Evolutionary conservation across 2,797 vertebrate species (phyloP).

Genomic region (Eremophila alpestris): DNA sequence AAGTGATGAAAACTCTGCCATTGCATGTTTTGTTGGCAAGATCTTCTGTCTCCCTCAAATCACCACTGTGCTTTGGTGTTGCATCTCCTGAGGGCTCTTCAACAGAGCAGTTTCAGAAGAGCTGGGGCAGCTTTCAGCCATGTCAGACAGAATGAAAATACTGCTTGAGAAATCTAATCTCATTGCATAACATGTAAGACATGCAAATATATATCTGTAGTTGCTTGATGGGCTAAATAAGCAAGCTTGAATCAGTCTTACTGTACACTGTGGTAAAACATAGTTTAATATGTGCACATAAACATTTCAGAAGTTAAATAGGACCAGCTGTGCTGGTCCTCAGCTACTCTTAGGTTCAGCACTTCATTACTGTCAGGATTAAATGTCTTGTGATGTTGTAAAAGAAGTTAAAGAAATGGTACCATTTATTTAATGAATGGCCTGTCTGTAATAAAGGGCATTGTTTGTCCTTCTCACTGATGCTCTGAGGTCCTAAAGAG

Average conservation of each 20-base stretch:
- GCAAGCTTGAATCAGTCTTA: background rate
- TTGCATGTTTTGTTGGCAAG: background rate
- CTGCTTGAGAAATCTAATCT: slow-evolving; percentile 33
- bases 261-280: background rate
- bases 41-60: slow-evolving; percentile 19
- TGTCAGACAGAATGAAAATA: background rate
- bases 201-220: background rate
- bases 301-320: slow-evolving; percentile 12
- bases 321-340: background rate
- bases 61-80: slow-evolving; percentile 3
- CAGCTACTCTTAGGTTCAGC: background rate
- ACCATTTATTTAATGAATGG: background rate
- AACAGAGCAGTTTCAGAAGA: slow-evolving; percentile 27
- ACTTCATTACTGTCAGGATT: background rate
- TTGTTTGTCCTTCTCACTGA: background rate
- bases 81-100: slow-evolving; percentile 4
- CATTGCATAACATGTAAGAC: slow-evolving; percentile 3
- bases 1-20: background rate
- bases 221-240: slow-evolving; percentile 19
- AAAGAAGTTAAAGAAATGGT: background rate
- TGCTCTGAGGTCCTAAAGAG: background rate
- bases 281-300: background rate
- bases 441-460: background rate
- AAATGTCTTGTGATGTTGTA: background rate
- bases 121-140: background rate